Percentiles rank a stretch among this genome's conserved stretches.
phyloP scores from a whole-genome alignment of 2,113 vertebrate species.

The Rhinogobius similis region DNA sequence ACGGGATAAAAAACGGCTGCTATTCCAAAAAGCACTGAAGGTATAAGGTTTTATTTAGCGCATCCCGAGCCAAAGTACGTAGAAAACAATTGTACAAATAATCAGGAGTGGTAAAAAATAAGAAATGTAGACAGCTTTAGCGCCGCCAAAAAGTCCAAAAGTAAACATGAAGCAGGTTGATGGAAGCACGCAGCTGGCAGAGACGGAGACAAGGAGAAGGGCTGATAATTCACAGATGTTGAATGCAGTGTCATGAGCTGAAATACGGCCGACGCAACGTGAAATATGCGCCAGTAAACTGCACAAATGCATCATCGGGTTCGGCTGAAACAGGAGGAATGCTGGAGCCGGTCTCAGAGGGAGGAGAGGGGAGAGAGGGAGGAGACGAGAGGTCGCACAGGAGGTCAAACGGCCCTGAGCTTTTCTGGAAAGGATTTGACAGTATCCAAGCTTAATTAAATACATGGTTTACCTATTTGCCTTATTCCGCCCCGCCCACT shows the following conservation, averaged over 20 bases:
- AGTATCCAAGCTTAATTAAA: neutral
- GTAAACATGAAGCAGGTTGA: slow-evolving; percentile 27
- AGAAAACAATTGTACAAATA: slow-evolving; percentile 3
- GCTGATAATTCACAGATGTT: slow-evolving; percentile 46
- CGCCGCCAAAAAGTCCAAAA: neutral
- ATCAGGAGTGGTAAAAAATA: neutral
- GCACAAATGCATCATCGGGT: slow-evolving; percentile 13
- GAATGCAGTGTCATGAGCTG: slow-evolving; percentile 6
- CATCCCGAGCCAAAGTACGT: neutral
- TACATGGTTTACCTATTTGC: no score
- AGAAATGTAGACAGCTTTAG: neutral
- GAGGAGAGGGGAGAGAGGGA: neutral
- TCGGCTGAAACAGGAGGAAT: slow-evolving; percentile 11
- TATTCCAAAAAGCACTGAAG: neutral
- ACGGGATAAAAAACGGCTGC: neutral
- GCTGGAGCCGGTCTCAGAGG: slow-evolving; percentile 2
- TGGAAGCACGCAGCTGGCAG: slow-evolving; percentile 29
- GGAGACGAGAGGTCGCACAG: neutral
- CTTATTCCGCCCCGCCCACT: no score
- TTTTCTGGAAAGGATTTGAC: neutral
- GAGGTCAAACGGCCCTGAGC: neutral
- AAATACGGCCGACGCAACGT: slow-evolving; percentile 29
- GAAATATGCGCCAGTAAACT: slow-evolving; percentile 20
- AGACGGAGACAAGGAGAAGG: neutral
- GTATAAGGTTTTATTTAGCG: neutral